Percentiles rank a stretch among this genome's conserved stretches.
Conservation (phyloP, 2,888 invertebrate genomes). For the Anthophora plumipes region DNA sequence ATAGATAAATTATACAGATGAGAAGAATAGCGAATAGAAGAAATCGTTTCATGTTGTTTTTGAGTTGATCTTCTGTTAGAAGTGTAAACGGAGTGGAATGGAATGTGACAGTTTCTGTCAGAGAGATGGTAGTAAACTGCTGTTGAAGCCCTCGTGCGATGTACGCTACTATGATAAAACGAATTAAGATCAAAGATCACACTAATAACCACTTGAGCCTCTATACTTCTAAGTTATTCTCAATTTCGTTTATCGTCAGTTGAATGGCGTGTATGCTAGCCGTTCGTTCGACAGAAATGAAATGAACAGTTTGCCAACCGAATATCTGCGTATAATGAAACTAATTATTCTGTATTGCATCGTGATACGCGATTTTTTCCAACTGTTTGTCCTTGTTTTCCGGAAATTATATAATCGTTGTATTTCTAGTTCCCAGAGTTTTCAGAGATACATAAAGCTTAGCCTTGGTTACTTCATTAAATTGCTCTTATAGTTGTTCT, state of each 20-base stretch:
- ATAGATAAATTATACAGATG: slow-evolving; percentile 62
- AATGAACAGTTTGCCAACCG: slow-evolving; percentile 6
- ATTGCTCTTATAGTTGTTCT: neutral
- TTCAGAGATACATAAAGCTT: neutral
- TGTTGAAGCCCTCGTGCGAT: slow-evolving; percentile 20
- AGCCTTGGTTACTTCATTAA: neutral
- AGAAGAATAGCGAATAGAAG: slow-evolving; percentile 65
- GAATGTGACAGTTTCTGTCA: slow-evolving; percentile 23
- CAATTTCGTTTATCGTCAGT: slow-evolving; percentile 15
- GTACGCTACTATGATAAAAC: slow-evolving; percentile 43
- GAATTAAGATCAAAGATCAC: slow-evolving; percentile 64
- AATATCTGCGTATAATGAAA: neutral
- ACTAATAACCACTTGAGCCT: slow-evolving; percentile 42
- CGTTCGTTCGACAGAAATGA: slow-evolving; percentile 2
- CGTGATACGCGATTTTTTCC: slow-evolving; percentile 35
- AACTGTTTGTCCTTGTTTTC: neutral
- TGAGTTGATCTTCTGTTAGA: neutral
- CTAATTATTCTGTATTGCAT: slow-evolving; percentile 26
- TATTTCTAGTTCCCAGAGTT: neutral
- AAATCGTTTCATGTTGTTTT: slow-evolving; percentile 72
- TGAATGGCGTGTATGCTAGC: neutral
- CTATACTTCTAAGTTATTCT: slow-evolving; percentile 28
- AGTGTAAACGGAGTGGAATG: neutral
- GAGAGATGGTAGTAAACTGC: slow-evolving; percentile 39
- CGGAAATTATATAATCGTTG: slow-evolving; percentile 46